These are phyloP conservation scores for Sarcoramphus papa DNA, from an alignment of 2,797 vertebrate genomes.

Conservation along the genomic window DNA sequence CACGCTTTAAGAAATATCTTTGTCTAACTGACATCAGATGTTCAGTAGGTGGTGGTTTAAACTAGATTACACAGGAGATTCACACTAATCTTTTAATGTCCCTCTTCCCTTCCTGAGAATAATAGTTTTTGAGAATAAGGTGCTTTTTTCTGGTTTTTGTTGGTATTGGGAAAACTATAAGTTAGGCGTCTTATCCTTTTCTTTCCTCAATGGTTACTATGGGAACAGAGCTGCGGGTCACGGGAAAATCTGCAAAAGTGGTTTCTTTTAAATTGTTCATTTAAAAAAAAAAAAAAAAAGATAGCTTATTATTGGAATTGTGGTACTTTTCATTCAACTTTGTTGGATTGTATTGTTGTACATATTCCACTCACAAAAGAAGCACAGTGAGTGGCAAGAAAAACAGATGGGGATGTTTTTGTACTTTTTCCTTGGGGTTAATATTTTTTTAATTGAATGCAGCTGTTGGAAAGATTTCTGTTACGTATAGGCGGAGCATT, in stretches of 20 bases:
- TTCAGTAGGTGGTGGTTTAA: slow-evolving; percentile 52
- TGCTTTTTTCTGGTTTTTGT: slow-evolving; percentile 14
- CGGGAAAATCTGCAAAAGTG: slow-evolving; percentile 55
- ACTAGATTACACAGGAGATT: slow-evolving; percentile 54
- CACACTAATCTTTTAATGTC: slow-evolving; percentile 38
- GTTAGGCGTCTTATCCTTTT: slow-evolving; percentile 42
- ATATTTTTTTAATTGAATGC: slow-evolving; percentile 72
- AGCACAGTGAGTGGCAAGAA: slow-evolving; percentile 51
- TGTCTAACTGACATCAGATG: not conserved
- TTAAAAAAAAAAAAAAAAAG: not conserved
- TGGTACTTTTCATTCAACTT: slow-evolving; percentile 51
- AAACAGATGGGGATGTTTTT: slow-evolving; percentile 52
- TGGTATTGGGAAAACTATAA: slow-evolving; percentile 31
- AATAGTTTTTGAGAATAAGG: slow-evolving; percentile 45
- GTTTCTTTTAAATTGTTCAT: slow-evolving; percentile 51
- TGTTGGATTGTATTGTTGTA: slow-evolving; percentile 37
- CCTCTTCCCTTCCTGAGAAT: slow-evolving; percentile 32
- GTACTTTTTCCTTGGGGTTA: slow-evolving; percentile 62
- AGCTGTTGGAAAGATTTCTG: slow-evolving; percentile 60
- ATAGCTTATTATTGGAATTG: slow-evolving; percentile 45
- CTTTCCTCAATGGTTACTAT: slow-evolving; percentile 60
- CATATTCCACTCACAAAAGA: slow-evolving; percentile 42
- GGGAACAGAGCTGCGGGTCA: slow-evolving; percentile 54
- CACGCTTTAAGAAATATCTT: not conserved
- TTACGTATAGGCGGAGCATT: slow-evolving; percentile 31